Evolutionary conservation across 2,888 invertebrate species (phyloP).

Genomic region (Ectemnius cavifrons): DNA sequence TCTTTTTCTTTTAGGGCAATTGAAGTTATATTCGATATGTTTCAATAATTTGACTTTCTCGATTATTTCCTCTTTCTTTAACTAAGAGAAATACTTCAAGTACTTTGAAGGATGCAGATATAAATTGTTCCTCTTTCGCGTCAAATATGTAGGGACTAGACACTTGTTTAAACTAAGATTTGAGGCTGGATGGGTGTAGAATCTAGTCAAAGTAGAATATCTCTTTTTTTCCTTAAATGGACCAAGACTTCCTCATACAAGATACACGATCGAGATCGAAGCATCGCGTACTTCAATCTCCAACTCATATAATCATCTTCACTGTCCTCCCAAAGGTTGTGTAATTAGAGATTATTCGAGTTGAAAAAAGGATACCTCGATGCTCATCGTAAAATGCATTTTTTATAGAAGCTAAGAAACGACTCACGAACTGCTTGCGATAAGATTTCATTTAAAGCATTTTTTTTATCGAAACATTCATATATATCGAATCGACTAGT

Average conservation of each 20-base stretch:
- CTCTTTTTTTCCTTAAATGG: conserved; percentile 37
- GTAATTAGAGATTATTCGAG: conserved; percentile 13
- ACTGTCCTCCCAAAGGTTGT: background rate
- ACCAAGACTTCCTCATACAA: conserved; percentile 51
- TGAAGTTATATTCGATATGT: background rate
- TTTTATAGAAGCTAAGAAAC: conserved; percentile 19
- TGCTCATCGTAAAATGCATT: background rate
- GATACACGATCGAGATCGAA: conserved; percentile 14
- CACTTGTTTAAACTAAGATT: conserved; percentile 33
- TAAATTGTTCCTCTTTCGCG: conserved; percentile 48
- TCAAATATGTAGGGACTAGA: conserved; percentile 36
- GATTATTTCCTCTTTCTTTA: conserved; percentile 11
- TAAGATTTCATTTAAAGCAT: conserved; percentile 12
- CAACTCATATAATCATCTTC: conserved; percentile 15
- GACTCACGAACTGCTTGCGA: background rate
- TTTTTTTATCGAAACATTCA: conserved; percentile 20
- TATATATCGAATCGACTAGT: background rate
- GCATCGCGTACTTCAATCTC: background rate
- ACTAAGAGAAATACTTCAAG: background rate
- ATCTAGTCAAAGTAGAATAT: conserved; percentile 65
- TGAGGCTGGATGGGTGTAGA: conserved; percentile 63
- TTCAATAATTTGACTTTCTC: conserved; percentile 2
- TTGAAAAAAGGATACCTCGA: background rate
- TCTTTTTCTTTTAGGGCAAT: background rate
- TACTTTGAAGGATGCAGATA: background rate